These are phyloP conservation scores for Muraenolepis orangiensis DNA, from an alignment of 2,797 vertebrate species.

Conservation along the genomic window DNA sequence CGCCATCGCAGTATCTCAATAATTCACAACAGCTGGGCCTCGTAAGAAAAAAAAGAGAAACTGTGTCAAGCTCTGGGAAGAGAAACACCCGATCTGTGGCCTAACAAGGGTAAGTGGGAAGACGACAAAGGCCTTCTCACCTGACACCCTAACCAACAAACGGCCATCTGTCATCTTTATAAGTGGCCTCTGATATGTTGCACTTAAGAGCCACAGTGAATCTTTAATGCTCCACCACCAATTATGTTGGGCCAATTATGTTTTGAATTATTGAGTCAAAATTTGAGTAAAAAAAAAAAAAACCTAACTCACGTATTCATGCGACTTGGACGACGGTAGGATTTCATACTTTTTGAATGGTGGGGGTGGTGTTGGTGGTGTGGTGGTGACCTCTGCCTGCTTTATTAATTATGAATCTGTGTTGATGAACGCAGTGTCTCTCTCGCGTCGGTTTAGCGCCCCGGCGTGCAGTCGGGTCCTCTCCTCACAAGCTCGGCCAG, in stretches of 20 bases:
- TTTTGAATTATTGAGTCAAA: slow-evolving; percentile 74
- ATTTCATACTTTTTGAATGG: slow-evolving; percentile 44
- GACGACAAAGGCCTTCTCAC: slow-evolving; percentile 69
- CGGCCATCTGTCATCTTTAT: slow-evolving; percentile 79
- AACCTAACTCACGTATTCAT: slow-evolving; percentile 63
- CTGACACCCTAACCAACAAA: slow-evolving; percentile 74
- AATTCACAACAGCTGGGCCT: slow-evolving; percentile 66
- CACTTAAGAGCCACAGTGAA: slow-evolving; percentile 73
- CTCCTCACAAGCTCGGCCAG: slow-evolving; percentile 42
- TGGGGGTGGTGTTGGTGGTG: slow-evolving; percentile 3
- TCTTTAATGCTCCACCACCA: slow-evolving; percentile 74
- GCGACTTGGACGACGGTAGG: slow-evolving; percentile 37
- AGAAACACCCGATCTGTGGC: slow-evolving; percentile 68
- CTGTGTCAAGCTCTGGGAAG: slow-evolving; percentile 53
- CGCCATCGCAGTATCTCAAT: slow-evolving; percentile 51
- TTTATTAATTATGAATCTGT: slow-evolving; percentile 71
- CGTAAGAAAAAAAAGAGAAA: slow-evolving; percentile 74
- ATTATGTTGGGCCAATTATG: slow-evolving; percentile 74
- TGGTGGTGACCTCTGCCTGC: slow-evolving; percentile 26
- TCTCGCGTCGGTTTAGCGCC: slow-evolving; percentile 32
- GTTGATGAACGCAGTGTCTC: slow-evolving; percentile 50
- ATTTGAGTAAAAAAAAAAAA: too few species aligned
- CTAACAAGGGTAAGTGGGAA: slow-evolving; percentile 71
- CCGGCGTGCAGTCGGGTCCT: slow-evolving; percentile 35
- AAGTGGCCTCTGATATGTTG: slow-evolving; percentile 73